phyloP scores from a whole-genome alignment of 2,797 vertebrate species.

The Channa striata region DNA sequence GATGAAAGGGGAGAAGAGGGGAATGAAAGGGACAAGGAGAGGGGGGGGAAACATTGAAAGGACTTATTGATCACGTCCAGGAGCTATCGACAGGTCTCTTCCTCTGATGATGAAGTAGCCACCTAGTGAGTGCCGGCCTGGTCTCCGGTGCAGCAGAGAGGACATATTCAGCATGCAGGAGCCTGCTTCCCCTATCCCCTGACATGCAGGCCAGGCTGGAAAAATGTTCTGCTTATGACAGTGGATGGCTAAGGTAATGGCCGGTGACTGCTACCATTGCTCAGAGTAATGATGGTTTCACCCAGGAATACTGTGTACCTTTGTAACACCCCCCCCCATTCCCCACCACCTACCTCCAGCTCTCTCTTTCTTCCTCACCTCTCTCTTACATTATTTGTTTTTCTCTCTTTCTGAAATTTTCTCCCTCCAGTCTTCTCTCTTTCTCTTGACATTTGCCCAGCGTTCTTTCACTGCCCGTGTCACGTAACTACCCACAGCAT shows the following conservation, averaged over 20 bases:
- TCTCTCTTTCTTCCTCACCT: slow-evolving; percentile 32
- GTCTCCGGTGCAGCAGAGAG: slow-evolving; percentile 52
- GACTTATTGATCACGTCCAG: slow-evolving; percentile 71
- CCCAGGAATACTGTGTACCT: slow-evolving; percentile 80
- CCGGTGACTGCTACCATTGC: slow-evolving; percentile 86
- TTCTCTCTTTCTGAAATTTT: slow-evolving; percentile 42
- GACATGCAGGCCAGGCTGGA: slow-evolving; percentile 70
- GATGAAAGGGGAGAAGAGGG: slow-evolving; percentile 33
- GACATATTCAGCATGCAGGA: slow-evolving; percentile 82
- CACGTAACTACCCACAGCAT: slow-evolving; percentile 22
- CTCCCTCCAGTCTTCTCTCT: slow-evolving; percentile 20
- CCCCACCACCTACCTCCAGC: slow-evolving; percentile 28
- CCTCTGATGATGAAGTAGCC: slow-evolving; percentile 75
- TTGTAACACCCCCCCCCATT: slow-evolving; percentile 54
- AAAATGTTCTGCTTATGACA: slow-evolving; percentile 85
- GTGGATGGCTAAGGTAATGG: slow-evolving; percentile 87
- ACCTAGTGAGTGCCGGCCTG: slow-evolving; percentile 47
- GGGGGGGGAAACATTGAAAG: slow-evolving; percentile 39
- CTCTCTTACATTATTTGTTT: slow-evolving; percentile 45
- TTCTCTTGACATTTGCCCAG: slow-evolving; percentile 39
- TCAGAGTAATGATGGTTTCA: slow-evolving; percentile 87
- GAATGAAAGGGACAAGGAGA: slow-evolving; percentile 38
- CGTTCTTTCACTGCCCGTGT: slow-evolving; percentile 24
- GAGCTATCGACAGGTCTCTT: slow-evolving; percentile 73
- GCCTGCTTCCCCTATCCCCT: slow-evolving; percentile 61